Conservation (phyloP, 2,113 vertebrate species). For the Papio anubis region DNA sequence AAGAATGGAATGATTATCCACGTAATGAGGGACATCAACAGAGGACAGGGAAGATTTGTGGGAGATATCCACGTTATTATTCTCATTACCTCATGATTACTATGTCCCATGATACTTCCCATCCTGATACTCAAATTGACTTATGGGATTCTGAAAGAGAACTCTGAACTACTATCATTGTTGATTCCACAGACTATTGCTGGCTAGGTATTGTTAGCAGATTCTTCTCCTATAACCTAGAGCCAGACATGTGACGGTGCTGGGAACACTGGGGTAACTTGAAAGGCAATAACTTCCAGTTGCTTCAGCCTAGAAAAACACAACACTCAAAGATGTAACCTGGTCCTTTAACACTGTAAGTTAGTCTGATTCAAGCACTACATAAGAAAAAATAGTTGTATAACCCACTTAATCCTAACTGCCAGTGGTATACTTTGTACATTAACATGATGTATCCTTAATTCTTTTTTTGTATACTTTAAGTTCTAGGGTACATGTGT, state of each 20-base stretch:
- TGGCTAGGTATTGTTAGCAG: neutral
- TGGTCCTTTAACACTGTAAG: neutral
- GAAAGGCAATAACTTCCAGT: neutral
- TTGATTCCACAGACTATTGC: neutral
- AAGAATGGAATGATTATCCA: neutral
- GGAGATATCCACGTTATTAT: neutral
- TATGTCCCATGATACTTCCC: neutral
- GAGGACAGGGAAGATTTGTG: neutral
- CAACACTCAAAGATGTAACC: neutral
- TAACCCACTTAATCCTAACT: neutral
- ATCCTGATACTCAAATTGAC: neutral
- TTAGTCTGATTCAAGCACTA: neutral
- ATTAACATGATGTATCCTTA: neutral
- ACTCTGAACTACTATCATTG: neutral
- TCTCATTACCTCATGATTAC: neutral
- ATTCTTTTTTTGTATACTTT: neutral
- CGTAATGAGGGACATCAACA: neutral
- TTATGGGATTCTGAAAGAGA: neutral
- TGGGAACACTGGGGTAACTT: neutral
- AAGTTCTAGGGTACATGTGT: no score
- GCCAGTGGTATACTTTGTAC: neutral
- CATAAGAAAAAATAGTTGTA: neutral
- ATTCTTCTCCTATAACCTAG: neutral
- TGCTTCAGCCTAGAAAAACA: neutral
- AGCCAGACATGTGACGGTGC: neutral